Evolutionary conservation across 1,140 invertebrate species (phyloP).

Genomic region (Tenebrio molitor): DNA sequence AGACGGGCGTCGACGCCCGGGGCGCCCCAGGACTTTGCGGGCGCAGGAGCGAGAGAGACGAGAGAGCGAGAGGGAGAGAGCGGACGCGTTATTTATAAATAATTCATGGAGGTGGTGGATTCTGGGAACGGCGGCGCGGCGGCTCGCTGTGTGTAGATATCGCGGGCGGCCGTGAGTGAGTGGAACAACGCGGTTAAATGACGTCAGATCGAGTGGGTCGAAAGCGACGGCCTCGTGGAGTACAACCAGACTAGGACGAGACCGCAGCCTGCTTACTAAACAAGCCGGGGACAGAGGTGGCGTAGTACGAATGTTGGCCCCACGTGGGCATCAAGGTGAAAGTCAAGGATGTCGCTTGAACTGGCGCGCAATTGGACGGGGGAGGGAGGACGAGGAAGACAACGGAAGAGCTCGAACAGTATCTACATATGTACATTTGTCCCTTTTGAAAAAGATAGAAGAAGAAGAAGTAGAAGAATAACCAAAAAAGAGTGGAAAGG

Average conservation of each 20-base stretch:
- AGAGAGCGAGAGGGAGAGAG: not conserved
- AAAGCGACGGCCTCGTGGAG: slow-evolving; percentile 15
- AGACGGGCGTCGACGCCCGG: not conserved
- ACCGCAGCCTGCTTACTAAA: slow-evolving; percentile 18
- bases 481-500: no score
- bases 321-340: not conserved
- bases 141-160: slow-evolving; percentile 27
- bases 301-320: no score
- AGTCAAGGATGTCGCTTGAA: no score
- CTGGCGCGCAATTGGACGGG: no score
- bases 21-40: not conserved
- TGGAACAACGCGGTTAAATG: slow-evolving; percentile 23
- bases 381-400: no score
- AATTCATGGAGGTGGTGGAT: slow-evolving; percentile 33
- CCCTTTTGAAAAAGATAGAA: no score
- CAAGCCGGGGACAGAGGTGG: not conserved
- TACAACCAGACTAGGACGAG: slow-evolving; percentile 30
- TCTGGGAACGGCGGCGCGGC: slow-evolving; percentile 15
- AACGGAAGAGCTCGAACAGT: no score
- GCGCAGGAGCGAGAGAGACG: no score
- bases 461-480: no score
- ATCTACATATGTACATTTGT: no score
- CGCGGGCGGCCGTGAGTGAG: slow-evolving; percentile 29
- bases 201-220: slow-evolving; percentile 22
- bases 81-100: slow-evolving; percentile 20